Evolutionary conservation across 2,888 invertebrate genomes (phyloP), one percentile per base, ranked within the genome.

Genomic region (Drosophila meridiana): DNA sequence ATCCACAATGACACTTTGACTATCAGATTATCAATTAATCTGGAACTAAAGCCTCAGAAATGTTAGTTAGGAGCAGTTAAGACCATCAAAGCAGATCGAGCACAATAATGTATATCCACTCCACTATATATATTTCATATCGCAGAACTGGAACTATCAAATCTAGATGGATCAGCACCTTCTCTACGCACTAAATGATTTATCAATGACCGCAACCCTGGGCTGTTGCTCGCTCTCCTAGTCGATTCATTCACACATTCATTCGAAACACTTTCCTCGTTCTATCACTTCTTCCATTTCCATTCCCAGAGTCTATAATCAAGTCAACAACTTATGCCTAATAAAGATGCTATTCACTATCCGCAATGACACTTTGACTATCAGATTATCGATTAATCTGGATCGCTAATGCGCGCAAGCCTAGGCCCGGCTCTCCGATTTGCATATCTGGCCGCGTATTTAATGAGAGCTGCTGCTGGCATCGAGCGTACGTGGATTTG

Each of bases 401-500:
- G 52, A 34, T 6, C 34, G 52, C 45, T 36, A 38, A 32, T 50
- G 50, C 50, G 34, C 34, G 8, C 20, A 11, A 11, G 32, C 26
- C 42, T 50, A 30, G 30, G 6, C 7, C 52, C 4, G 40, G 4
- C 32, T 30, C n/a, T 11, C 9, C 11, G 30, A 40, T 56, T 67
- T 48, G 56, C 36, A 42, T 42, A 36, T 36, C 50, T n/a, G 57
- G 50, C 48, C 48, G 11, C 7, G 34, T 50, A 28, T 40, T 42
- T 20, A 52, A 34, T 34, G 50, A 20, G 50, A 50, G 50, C 50
- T 50, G 48, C 14, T 34, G 50, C 50, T 50, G 48, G 7, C 14
- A 28, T 47, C 47, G 53, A 13, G n/a, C 4, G 32, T 20, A 8
- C 14, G 48, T 65, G 43, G 7, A 36, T 74, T 82, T 78, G 74